Evolutionary conservation across 2,888 invertebrate genomes (phyloP).

Genomic region (Thymelicus lineola): DNA sequence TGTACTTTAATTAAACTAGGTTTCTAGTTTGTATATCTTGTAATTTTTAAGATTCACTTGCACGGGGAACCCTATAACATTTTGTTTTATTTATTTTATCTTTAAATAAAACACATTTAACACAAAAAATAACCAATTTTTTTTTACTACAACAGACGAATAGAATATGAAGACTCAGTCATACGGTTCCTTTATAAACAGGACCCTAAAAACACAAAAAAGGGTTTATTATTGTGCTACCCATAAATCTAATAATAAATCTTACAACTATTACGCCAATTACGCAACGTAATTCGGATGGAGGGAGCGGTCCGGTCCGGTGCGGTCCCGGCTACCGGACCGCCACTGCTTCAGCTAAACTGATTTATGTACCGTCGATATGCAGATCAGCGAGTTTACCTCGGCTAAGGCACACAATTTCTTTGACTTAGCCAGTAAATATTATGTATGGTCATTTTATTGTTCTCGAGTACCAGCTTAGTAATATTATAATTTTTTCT

Average conservation of each 20-base stretch:
- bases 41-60: too few species aligned
- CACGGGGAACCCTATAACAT: too few species aligned
- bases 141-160: too few species aligned
- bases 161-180: too few species aligned
- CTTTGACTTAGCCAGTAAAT: constrained; percentile 5
- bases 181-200: too few species aligned
- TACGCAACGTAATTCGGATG: constrained; percentile 76
- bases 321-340: constrained; percentile 51
- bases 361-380: constrained; percentile 77
- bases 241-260: constrained; percentile 64
- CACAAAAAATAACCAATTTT: too few species aligned
- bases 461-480: too few species aligned
- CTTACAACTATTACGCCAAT: constrained; percentile 80
- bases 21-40: too few species aligned
- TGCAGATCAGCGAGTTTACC: constrained; percentile 71
- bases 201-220: constrained; percentile 36
- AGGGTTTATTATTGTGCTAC: constrained; percentile 47
- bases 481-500: too few species aligned
- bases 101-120: too few species aligned
- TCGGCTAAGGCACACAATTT: constrained; percentile 38
- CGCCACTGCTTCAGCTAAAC: constrained; percentile 72
- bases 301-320: constrained; percentile 45
- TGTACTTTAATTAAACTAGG: too few species aligned
- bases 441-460: not conserved
- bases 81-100: too few species aligned